phyloP scores from a whole-genome alignment of 2,888 invertebrate genomes.

The Serripes groenlandicus region DNA sequence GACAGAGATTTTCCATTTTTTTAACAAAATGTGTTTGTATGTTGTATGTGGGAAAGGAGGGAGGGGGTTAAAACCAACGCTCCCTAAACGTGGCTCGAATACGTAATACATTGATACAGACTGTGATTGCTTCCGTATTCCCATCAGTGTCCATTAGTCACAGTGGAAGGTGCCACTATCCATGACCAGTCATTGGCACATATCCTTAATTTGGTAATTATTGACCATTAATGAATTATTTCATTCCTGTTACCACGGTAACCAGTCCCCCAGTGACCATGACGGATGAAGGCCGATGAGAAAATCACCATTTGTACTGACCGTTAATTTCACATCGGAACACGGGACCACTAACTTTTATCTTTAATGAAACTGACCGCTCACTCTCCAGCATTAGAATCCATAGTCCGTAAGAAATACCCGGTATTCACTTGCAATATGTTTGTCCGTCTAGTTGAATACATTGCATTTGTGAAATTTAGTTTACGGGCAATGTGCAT shows the following conservation, averaged over 20 bases:
- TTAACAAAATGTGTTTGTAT: too few species aligned
- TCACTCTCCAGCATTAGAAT: not conserved
- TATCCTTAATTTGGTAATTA: conserved; percentile 7
- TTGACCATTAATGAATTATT: conserved; percentile 11
- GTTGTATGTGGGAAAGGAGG: too few species aligned
- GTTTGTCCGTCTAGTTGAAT: not conserved
- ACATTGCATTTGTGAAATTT: not conserved
- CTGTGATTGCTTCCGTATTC: not conserved
- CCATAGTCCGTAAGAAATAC: too few species aligned
- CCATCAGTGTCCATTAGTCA: not conserved
- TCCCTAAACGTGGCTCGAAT: not conserved
- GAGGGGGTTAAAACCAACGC: too few species aligned
- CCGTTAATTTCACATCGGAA: not conserved
- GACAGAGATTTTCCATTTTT: too few species aligned
- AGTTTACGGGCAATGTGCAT: too few species aligned
- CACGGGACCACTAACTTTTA: not conserved
- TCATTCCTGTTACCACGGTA: not conserved
- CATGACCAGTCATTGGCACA: not conserved
- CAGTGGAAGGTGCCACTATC: not conserved
- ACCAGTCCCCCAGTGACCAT: not conserved
- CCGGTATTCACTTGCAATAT: too few species aligned
- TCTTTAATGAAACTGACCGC: too few species aligned
- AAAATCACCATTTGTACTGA: conserved; percentile 7
- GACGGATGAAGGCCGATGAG: not conserved
- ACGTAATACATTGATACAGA: not conserved